A percentile compares a stretch with the other conserved stretches of the same genome.
These are phyloP conservation scores for Tachina grossa DNA, from an alignment of 2,888 invertebrate species.

Conservation along the genomic window DNA sequence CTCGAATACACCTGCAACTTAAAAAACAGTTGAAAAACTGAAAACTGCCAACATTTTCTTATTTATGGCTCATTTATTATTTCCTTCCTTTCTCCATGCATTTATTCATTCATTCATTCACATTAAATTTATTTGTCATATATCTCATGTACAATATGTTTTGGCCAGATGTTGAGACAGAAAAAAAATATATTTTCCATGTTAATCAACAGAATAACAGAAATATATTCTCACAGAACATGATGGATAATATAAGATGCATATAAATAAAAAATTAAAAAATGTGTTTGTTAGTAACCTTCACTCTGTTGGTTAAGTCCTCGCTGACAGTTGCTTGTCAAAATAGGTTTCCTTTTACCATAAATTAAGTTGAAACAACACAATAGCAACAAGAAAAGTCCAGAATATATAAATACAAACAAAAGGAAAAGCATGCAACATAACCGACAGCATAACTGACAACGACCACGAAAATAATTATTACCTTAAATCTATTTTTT, in stretches of 20 bases:
- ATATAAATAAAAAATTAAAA: background rate
- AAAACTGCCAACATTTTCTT: slow-evolving; percentile 30
- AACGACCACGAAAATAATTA: slow-evolving; percentile 70
- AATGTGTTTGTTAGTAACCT: background rate
- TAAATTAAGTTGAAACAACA: slow-evolving; percentile 53
- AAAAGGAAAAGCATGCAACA: background rate
- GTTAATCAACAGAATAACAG: slow-evolving; percentile 11
- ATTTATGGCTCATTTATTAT: slow-evolving; percentile 59
- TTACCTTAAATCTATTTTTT: slow-evolving; percentile 31
- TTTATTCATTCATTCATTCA: slow-evolving; percentile 40
- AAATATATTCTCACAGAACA: background rate
- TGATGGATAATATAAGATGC: no score
- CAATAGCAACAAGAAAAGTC: background rate
- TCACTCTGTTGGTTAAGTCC: slow-evolving; percentile 6
- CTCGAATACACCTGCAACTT: background rate
- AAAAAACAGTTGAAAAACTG: background rate
- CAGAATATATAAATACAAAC: background rate
- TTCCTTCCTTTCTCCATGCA: slow-evolving; percentile 39
- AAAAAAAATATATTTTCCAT: background rate
- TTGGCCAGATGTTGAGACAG: slow-evolving; percentile 26
- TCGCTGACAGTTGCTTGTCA: slow-evolving; percentile 63
- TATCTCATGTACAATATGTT: slow-evolving; percentile 55
- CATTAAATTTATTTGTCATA: slow-evolving; percentile 61
- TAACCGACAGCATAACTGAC: slow-evolving; percentile 68
- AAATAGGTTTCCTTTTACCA: slow-evolving; percentile 63